Evolutionary conservation across 1,140 invertebrate species (phyloP).

Genomic region (Macrobrachium nipponense): DNA sequence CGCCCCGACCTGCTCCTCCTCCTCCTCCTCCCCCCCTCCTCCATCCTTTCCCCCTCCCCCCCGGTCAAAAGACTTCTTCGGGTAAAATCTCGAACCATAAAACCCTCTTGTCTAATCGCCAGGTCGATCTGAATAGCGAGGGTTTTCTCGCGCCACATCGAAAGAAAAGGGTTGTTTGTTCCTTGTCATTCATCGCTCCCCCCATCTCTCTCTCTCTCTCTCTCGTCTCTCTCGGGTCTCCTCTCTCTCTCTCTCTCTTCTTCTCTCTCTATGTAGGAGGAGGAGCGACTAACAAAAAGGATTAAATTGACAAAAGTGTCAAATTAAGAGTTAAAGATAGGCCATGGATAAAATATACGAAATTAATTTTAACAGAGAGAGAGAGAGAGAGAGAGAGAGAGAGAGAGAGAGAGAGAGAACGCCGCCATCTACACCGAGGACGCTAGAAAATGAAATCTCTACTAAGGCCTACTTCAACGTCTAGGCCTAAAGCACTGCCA

Average conservation of each 20-base stretch:
- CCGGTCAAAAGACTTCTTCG: too few relatives aligned
- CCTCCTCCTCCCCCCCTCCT: too few relatives aligned
- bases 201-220: background rate
- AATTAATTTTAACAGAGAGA: background rate
- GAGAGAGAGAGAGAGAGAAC: conserved; percentile 6
- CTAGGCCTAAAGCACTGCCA: too few relatives aligned
- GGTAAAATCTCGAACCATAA: too few relatives aligned
- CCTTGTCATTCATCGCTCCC: background rate
- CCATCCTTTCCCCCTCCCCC: too few relatives aligned
- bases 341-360: background rate
- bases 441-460: too few relatives aligned
- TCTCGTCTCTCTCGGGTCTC: background rate
- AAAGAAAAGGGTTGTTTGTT: background rate
- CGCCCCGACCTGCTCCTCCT: too few relatives aligned
- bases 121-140: too few relatives aligned
- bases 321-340: background rate
- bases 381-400: conserved; percentile 19
- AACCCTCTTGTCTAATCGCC: too few relatives aligned
- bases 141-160: background rate
- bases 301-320: background rate
- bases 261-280: conserved; percentile 1
- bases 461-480: too few relatives aligned
- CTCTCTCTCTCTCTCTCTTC: background rate
- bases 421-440: background rate
- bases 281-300: background rate